phyloP scores from a whole-genome alignment of 2,113 vertebrate species.

The Phalacrocorax brasilianus region DNA sequence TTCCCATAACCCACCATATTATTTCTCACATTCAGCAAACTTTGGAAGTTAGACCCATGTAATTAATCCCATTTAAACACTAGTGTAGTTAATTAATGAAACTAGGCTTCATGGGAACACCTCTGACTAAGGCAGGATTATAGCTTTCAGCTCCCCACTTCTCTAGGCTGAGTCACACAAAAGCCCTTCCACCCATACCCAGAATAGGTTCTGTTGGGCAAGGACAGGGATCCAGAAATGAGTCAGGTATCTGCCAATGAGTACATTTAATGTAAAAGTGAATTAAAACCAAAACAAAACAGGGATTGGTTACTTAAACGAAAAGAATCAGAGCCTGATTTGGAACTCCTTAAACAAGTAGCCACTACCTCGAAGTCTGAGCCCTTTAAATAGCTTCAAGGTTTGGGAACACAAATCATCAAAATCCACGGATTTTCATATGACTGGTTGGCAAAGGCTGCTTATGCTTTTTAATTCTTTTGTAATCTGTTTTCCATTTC shows the following conservation, averaged over 20 bases:
- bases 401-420: background rate
- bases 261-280: background rate
- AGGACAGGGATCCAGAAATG: background rate
- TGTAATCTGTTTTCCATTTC: background rate
- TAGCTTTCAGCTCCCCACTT: background rate
- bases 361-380: background rate
- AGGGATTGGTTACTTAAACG: background rate
- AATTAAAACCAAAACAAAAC: background rate
- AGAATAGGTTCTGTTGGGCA: background rate
- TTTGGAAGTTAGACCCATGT: background rate
- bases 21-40: background rate
- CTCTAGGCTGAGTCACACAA: background rate
- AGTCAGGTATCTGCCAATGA: background rate
- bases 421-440: background rate
- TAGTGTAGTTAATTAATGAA: background rate
- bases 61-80: conserved; percentile 22
- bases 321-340: background rate
- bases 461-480: background rate
- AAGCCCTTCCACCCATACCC: background rate
- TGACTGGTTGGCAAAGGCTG: background rate
- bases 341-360: background rate
- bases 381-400: background rate
- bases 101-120: background rate
- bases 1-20: background rate
- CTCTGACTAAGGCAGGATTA: conserved; percentile 12